Conservation (phyloP, 2,113 vertebrate genomes). For the Struthio camelus region DNA sequence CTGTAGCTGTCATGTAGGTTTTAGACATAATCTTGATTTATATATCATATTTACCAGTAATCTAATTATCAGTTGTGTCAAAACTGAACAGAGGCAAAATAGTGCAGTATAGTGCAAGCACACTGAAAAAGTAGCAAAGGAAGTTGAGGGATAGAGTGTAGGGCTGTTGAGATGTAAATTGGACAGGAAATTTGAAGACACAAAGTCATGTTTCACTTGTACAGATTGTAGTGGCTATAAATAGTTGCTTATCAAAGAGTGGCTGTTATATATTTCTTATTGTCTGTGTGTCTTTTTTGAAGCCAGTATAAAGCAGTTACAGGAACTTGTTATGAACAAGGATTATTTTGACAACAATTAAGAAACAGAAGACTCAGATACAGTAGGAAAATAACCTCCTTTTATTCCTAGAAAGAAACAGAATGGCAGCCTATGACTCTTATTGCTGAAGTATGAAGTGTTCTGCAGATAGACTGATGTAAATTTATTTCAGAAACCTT, state of each 20-base stretch:
- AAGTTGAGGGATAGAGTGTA: background rate
- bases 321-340: background rate
- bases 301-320: background rate
- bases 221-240: background rate
- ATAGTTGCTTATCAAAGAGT: background rate
- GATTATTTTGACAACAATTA: background rate
- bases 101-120: background rate
- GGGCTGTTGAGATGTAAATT: background rate
- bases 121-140: background rate
- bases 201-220: background rate
- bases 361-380: background rate
- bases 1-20: background rate
- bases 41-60: background rate
- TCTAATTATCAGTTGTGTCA: background rate
- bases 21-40: background rate
- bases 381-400: rapidly evolving
- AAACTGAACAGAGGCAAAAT: background rate
- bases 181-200: background rate
- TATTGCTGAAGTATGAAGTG: background rate
- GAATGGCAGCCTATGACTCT: background rate
- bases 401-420: background rate
- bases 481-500: background rate
- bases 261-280: background rate
- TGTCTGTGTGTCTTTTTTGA: background rate
- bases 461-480: background rate